Percentiles rank a stretch among this genome's conserved stretches.
Conservation (phyloP, 1,140 invertebrate genomes). For the Plodia interpunctella region DNA sequence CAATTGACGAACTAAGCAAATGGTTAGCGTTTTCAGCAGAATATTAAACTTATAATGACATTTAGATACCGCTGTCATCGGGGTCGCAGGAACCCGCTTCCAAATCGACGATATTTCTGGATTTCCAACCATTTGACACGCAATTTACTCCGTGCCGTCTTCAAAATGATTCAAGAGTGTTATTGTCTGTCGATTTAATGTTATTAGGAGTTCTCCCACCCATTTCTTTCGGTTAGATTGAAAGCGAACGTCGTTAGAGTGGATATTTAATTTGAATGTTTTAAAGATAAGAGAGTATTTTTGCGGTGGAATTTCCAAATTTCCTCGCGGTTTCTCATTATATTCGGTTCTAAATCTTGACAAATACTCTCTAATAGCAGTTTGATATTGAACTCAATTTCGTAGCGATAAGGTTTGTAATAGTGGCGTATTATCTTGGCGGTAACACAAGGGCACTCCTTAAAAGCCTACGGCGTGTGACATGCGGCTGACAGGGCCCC, state of each 20-base stretch:
- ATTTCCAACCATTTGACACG: conserved; percentile 64
- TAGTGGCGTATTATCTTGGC: conserved; percentile 3
- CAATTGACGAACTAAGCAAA: conserved; percentile 30
- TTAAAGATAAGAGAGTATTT: conserved; percentile 47
- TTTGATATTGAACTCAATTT: neutral
- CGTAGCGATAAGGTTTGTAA: neutral
- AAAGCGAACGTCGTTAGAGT: conserved; percentile 43
- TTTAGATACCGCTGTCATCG: conserved; percentile 71
- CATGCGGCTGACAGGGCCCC: conserved; percentile 5
- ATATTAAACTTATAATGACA: conserved; percentile 72
- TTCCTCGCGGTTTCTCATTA: conserved; percentile 23
- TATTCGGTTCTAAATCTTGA: conserved; percentile 42
- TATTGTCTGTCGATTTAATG: conserved; percentile 63
- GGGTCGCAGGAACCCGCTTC: conserved; percentile 11
- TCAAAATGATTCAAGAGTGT: conserved; percentile 51
- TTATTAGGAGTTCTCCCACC: conserved; percentile 42
- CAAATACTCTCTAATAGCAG: conserved; percentile 19
- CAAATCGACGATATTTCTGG: conserved; percentile 60
- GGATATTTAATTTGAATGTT: conserved; percentile 63
- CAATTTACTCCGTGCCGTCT: conserved; percentile 52
- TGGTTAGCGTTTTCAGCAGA: conserved; percentile 47
- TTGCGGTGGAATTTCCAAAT: conserved; percentile 19
- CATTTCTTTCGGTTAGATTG: conserved; percentile 37
- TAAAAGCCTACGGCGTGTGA: conserved; percentile 25
- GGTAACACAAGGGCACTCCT: conserved; percentile 29